A percentile compares a stretch with the other conserved stretches of the same genome.
Evolutionary conservation across 2,113 vertebrate genomes (phyloP).

Genomic region (Macaca nemestrina): DNA sequence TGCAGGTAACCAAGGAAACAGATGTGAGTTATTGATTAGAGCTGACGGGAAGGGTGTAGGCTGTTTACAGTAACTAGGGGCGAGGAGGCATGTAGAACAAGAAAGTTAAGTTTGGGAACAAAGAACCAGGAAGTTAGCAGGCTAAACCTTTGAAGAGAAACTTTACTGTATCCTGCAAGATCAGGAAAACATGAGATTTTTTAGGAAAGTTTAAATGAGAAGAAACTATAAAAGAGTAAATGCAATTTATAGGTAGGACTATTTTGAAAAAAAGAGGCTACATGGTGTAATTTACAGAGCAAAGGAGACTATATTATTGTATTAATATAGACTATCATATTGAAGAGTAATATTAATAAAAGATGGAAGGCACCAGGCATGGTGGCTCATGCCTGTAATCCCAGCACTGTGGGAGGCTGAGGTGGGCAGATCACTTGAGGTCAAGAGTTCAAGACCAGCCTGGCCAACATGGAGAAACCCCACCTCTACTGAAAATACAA

Average conservation of each 20-base stretch:
- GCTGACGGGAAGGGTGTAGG: no score
- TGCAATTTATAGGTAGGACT: background rate
- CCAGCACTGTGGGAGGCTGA: background rate
- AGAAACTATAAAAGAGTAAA: background rate
- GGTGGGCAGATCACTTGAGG: background rate
- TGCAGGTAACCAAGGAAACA: no score
- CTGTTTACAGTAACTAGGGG: no score
- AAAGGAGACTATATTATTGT: background rate
- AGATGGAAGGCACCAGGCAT: no score
- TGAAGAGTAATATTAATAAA: background rate
- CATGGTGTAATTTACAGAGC: background rate
- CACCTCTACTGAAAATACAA: background rate
- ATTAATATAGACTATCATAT: background rate
- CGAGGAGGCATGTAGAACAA: no score
- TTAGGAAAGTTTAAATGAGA: background rate
- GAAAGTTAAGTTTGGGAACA: no score
- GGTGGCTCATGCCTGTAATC: background rate
- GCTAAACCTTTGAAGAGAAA: no score
- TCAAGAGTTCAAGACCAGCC: background rate
- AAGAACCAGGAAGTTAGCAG: no score
- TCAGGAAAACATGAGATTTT: background rate
- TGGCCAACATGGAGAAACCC: background rate
- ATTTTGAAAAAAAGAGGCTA: background rate
- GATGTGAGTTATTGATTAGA: no score
- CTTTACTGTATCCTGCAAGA: background rate